A percentile compares a stretch with the other conserved stretches of the same genome.
Evolutionary conservation across 2,888 invertebrate genomes (phyloP).

Genomic region (Caprella mutica): DNA sequence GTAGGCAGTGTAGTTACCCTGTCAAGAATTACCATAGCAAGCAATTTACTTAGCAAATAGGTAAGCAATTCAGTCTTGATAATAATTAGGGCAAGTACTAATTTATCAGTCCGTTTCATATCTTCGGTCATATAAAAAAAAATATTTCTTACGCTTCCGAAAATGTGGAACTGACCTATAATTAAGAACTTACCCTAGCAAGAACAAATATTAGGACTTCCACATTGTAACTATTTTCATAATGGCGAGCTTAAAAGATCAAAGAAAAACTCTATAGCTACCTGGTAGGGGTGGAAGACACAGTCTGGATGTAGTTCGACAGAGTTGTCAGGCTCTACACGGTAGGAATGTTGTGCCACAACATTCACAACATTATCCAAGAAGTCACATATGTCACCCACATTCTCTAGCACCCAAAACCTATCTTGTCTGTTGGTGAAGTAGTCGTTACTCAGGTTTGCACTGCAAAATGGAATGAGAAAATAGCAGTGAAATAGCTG

Average conservation of each 20-base stretch:
- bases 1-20: constrained; percentile 23
- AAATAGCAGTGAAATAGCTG: not conserved
- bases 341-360: constrained; percentile 52
- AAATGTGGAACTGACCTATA: too few species aligned
- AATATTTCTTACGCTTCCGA: too few species aligned
- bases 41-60: too few species aligned
- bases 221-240: too few species aligned
- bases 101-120: too few species aligned
- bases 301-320: not conserved
- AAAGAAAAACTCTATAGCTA: too few species aligned
- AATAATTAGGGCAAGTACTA: too few species aligned
- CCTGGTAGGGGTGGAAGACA: constrained; percentile 18
- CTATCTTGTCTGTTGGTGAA: constrained; percentile 95
- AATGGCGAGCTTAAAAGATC: too few species aligned
- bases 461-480: constrained; percentile 47
- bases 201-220: too few species aligned
- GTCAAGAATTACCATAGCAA: not conserved
- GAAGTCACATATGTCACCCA: constrained; percentile 63
- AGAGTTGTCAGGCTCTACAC: constrained; percentile 44
- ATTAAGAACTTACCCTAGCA: too few species aligned
- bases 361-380: constrained; percentile 61
- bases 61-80: too few species aligned
- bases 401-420: constrained; percentile 76
- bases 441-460: constrained; percentile 94
- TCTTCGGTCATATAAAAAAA: too few species aligned